Conservation (phyloP, 2,113 vertebrate genomes). For the Macroglossus sobrinus region DNA sequence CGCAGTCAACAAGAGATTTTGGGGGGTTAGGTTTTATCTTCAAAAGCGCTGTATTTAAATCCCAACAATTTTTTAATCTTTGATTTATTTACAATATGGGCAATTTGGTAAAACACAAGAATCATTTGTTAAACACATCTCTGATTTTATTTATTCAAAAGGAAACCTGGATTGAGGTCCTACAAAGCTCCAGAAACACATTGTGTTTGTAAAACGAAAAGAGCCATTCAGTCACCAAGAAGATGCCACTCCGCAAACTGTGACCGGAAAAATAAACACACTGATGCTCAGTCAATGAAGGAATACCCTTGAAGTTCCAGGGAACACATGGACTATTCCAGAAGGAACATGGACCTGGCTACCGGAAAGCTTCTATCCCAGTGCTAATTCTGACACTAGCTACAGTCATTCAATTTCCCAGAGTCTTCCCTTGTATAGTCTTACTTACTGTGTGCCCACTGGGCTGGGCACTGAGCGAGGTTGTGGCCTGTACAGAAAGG, state of each 20-base stretch:
- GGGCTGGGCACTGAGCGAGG: neutral
- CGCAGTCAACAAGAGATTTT: neutral
- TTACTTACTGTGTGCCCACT: too few species aligned
- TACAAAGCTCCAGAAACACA: neutral
- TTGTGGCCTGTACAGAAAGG: neutral
- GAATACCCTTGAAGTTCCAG: neutral
- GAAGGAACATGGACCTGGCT: neutral
- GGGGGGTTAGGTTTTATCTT: neutral
- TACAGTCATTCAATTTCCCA: neutral
- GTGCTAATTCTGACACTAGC: neutral
- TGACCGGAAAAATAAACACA: neutral
- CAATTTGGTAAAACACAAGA: neutral
- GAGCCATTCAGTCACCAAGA: neutral
- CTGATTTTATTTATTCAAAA: neutral
- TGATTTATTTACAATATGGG: neutral
- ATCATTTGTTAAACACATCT: neutral
- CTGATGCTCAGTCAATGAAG: neutral
- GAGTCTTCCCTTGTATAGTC: neutral
- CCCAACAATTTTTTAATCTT: slow-evolving; percentile 8
- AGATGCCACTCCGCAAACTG: neutral
- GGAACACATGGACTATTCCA: neutral
- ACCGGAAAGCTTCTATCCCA: neutral
- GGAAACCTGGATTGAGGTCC: neutral
- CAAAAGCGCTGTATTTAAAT: neutral
- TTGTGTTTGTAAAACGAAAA: neutral